Percentiles rank a stretch among this genome's conserved stretches.
Conservation (phyloP, 1,140 invertebrate species). For the Brachionus rotundiformis region DNA sequence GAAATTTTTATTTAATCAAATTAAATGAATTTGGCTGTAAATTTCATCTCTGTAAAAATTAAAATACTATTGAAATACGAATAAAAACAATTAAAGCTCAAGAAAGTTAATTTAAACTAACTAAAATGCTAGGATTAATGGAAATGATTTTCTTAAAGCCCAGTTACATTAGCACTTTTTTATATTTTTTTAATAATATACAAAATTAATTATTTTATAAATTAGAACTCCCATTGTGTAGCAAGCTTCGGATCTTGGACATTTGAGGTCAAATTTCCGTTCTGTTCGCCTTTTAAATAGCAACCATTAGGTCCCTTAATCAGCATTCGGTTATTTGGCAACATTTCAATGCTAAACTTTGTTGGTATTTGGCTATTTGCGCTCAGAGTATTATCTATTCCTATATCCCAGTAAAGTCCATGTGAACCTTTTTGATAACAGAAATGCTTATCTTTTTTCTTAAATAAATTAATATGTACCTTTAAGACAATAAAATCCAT, state of each 20-base stretch:
- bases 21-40: not conserved
- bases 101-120: not conserved
- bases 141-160: not conserved
- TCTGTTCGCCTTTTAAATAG: conserved; percentile 88
- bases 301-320: conserved; percentile 76
- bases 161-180: conserved; percentile 4
- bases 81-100: conserved; percentile 9
- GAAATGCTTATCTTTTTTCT: not conserved
- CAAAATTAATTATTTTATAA: not conserved
- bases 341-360: conserved; percentile 84
- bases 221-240: conserved; percentile 81
- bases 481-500: conserved; percentile 85
- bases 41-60: not conserved
- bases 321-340: conserved; percentile 80
- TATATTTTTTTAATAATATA: not conserved
- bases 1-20: not conserved
- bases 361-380: conserved; percentile 82
- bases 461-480: conserved; percentile 67
- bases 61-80: not conserved
- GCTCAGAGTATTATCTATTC: conserved; percentile 76
- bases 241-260: conserved; percentile 75
- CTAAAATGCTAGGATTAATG: not conserved
- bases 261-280: conserved; percentile 83
- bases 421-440: conserved; percentile 39
- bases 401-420: conserved; percentile 72